Percentiles rank a stretch among this genome's conserved stretches.
Conservation (phyloP, 1,140 invertebrate genomes). For the Teleogryllus occipitalis region DNA sequence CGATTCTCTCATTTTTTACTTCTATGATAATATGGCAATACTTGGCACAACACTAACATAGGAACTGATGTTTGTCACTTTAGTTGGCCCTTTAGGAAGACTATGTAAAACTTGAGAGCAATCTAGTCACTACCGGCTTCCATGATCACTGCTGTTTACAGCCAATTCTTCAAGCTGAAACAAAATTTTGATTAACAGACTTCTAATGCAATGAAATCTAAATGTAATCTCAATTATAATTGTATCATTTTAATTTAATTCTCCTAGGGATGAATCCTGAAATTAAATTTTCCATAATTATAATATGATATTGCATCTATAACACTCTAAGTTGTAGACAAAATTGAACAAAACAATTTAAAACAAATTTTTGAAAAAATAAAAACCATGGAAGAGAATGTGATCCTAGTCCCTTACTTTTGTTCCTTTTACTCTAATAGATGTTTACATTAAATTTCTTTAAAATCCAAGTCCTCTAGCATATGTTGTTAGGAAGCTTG, state of each 20-base stretch:
- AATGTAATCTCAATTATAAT: too few species aligned
- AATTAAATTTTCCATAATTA: neutral
- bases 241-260: too few species aligned
- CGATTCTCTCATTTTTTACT: neutral
- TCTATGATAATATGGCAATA: neutral
- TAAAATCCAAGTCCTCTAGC: too few species aligned
- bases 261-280: too few species aligned
- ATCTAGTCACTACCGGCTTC: neutral
- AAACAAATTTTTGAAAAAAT: too few species aligned
- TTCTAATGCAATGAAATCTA: too few species aligned
- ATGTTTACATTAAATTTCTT: too few species aligned
- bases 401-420: too few species aligned
- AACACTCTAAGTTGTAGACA: neutral
- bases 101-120: neutral
- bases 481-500: too few species aligned
- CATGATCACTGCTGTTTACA: constrained; percentile 10
- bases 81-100: neutral
- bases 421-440: too few species aligned
- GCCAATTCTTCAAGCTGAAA: constrained; percentile 16
- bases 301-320: neutral
- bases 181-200: neutral
- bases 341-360: too few species aligned
- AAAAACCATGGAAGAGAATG: too few species aligned
- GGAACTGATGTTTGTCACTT: neutral
- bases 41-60: neutral